These are phyloP conservation scores for Bimastos eiseni DNA, from an alignment of 2,888 invertebrate species.

Conservation along the genomic window DNA sequence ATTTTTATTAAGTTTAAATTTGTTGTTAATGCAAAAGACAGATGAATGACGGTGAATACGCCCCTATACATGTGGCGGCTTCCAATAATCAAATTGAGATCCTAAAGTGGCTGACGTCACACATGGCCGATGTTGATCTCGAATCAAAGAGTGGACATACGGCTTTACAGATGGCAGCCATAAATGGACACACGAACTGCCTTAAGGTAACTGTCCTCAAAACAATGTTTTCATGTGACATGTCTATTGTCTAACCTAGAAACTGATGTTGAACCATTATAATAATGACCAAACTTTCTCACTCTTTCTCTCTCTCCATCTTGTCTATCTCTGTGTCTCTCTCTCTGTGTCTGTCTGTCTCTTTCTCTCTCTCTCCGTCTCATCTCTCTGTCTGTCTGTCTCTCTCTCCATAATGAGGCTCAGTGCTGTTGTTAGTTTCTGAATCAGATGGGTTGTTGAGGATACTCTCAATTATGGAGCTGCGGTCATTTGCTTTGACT, in stretches of 20 bases:
- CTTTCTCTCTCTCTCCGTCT: too few species aligned
- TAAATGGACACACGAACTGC: conserved; percentile 57
- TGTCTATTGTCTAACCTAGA: background rate
- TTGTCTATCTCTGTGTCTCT: too few species aligned
- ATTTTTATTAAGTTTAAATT: background rate
- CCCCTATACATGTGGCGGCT: background rate
- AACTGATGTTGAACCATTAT: background rate
- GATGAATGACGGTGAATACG: background rate
- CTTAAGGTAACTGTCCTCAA: conserved; percentile 51
- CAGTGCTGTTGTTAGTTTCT: background rate
- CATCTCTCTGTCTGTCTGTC: too few species aligned
- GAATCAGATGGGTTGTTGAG: background rate
- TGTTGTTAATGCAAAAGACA: background rate
- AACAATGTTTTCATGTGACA: background rate
- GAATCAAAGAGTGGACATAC: conserved; percentile 57
- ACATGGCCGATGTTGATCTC: conserved; percentile 50
- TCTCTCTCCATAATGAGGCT: background rate
- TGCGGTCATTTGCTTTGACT: conserved; percentile 38
- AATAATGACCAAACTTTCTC: too few species aligned
- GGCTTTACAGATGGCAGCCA: conserved; percentile 57
- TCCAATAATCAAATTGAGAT: background rate
- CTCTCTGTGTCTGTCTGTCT: too few species aligned
- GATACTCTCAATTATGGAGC: conserved; percentile 39
- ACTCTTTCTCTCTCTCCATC: too few species aligned
- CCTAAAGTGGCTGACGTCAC: conserved; percentile 42